Percentiles rank a stretch among this genome's conserved stretches.
Conservation (phyloP, 2,797 vertebrate species). For the Phyllotis vaccarum region DNA sequence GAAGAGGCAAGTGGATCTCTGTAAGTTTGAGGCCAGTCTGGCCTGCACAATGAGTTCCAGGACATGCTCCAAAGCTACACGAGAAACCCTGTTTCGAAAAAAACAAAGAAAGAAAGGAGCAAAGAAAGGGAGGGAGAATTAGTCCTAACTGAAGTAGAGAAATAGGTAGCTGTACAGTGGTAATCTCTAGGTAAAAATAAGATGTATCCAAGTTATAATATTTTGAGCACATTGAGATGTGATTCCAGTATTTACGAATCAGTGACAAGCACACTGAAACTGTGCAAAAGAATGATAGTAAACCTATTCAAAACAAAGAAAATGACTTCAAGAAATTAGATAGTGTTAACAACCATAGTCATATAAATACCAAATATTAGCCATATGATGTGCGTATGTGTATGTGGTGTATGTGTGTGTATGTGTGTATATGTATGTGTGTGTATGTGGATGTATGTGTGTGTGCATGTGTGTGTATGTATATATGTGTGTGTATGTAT, state of each 20-base stretch:
- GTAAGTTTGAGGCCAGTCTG: no score
- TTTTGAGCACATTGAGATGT: slow-evolving; percentile 5
- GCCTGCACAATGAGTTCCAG: no score
- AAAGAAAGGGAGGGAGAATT: background rate
- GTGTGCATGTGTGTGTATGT: no score
- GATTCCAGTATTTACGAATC: slow-evolving; percentile 21
- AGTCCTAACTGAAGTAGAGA: background rate
- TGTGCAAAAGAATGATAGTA: slow-evolving; percentile 33
- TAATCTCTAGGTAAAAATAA: slow-evolving; percentile 4
- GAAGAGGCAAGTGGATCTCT: no score
- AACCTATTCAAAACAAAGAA: background rate
- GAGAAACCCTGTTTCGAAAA: no score
- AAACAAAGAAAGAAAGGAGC: no score
- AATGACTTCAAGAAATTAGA: background rate
- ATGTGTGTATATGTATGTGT: no score
- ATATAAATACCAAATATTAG: background rate
- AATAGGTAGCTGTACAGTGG: background rate
- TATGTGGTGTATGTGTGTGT: no score
- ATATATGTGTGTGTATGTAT: no score
- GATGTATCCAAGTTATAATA: slow-evolving; percentile 28
- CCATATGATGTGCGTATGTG: background rate
- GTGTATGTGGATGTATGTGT: no score
- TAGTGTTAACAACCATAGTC: background rate
- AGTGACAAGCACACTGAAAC: background rate
- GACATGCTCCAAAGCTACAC: no score